Conservation (phyloP, 2,113 vertebrate genomes). For the Bubo blakistoni region DNA sequence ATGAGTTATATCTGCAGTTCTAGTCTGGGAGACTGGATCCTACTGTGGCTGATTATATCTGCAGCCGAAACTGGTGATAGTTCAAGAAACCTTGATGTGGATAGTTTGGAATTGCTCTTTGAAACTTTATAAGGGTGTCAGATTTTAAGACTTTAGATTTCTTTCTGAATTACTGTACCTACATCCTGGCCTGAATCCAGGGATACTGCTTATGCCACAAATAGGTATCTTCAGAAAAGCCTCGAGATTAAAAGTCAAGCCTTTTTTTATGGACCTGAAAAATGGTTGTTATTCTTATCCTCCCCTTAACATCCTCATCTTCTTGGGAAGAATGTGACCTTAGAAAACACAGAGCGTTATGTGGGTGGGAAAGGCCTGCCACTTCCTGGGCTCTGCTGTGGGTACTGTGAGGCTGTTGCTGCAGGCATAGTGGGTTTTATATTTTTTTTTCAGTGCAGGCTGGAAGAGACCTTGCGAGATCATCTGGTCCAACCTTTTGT, state of each 20-base stretch:
- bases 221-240: neutral
- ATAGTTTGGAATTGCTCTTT: neutral
- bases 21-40: neutral
- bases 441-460: neutral
- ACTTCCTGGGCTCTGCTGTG: neutral
- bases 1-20: neutral
- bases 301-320: neutral
- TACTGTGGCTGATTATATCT: neutral
- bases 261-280: neutral
- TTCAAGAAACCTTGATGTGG: neutral
- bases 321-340: neutral
- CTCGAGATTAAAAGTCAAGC: neutral
- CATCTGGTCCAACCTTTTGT: neutral
- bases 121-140: neutral
- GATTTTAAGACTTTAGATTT: neutral
- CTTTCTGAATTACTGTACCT: neutral
- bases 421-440: neutral
- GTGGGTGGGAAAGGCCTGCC: neutral
- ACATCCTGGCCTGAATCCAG: neutral
- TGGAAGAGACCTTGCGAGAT: neutral
- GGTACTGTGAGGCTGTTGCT: neutral
- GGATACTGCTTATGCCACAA: neutral
- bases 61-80: neutral
- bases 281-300: neutral
- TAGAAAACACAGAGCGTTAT: neutral